phyloP scores from a whole-genome alignment of 2,888 invertebrate genomes.

The Hyppa rectilinea region DNA sequence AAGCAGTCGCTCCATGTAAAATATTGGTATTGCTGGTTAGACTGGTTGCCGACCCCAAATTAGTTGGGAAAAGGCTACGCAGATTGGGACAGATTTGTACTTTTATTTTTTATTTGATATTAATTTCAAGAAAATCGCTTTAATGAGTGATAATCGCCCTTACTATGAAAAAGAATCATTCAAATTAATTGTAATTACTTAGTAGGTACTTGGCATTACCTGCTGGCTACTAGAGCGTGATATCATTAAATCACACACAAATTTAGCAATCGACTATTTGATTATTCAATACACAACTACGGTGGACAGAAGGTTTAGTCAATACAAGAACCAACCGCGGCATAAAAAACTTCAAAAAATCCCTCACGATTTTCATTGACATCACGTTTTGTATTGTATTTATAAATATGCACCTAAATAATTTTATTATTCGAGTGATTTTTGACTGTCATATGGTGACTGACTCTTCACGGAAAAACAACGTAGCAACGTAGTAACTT shows the following conservation, averaged over 20 bases:
- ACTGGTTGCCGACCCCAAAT: too few relatives aligned
- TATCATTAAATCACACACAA: background rate
- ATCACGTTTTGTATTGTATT: background rate
- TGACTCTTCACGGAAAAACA: background rate
- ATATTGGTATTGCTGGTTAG: too few relatives aligned
- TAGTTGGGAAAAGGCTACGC: too few relatives aligned
- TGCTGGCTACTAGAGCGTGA: background rate
- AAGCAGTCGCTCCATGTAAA: too few relatives aligned
- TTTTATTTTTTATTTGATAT: too few relatives aligned
- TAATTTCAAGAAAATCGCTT: too few relatives aligned
- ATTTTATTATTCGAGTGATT: background rate
- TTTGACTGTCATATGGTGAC: background rate
- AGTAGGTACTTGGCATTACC: background rate
- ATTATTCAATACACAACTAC: conserved; percentile 5
- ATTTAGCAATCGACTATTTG: conserved; percentile 13
- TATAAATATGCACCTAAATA: background rate
- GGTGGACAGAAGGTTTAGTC: conserved; percentile 28
- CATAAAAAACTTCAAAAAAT: background rate
- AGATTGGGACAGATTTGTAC: too few relatives aligned
- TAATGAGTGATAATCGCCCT: background rate
- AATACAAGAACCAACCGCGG: background rate
- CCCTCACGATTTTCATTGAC: background rate
- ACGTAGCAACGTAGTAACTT: too few relatives aligned
- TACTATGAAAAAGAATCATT: background rate
- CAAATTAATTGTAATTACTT: background rate